Conservation (phyloP, 2,113 vertebrate species). For the Pterocles gutturalis region DNA sequence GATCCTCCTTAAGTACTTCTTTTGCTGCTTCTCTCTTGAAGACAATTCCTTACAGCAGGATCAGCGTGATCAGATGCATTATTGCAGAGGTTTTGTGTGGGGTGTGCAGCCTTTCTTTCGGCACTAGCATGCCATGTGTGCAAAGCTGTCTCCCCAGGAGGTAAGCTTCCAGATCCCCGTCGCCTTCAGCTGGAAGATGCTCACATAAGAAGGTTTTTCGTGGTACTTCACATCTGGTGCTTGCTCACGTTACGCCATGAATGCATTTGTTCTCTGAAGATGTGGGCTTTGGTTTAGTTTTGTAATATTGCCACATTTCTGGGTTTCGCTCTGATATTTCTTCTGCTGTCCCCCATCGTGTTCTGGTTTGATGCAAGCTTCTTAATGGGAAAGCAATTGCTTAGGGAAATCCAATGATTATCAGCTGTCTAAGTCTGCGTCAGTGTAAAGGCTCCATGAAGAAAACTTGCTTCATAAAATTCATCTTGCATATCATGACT, state of each 20-base stretch:
- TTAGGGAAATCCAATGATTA: neutral
- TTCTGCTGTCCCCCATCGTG: neutral
- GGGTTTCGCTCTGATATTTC: neutral
- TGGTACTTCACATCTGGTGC: neutral
- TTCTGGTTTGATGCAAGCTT: neutral
- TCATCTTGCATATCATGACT: conserved; percentile 12
- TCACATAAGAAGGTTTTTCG: neutral
- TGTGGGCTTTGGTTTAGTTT: neutral
- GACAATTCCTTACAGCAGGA: neutral
- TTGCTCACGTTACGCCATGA: rapidly evolving
- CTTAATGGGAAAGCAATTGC: conserved; percentile 3
- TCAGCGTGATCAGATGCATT: neutral
- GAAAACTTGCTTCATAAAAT: conserved; percentile 30
- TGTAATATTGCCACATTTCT: neutral
- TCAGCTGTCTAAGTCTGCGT: neutral
- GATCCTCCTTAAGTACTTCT: neutral
- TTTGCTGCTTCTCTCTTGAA: neutral
- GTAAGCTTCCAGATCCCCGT: neutral
- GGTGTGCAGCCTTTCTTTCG: neutral
- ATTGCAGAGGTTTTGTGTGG: neutral
- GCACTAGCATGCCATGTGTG: no score
- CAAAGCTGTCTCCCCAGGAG: rapidly evolving
- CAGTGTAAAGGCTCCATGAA: neutral
- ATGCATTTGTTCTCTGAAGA: neutral
- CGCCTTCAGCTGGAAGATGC: neutral